Conservation (phyloP, 2,797 vertebrate genomes). For the Vultur gryphus region DNA sequence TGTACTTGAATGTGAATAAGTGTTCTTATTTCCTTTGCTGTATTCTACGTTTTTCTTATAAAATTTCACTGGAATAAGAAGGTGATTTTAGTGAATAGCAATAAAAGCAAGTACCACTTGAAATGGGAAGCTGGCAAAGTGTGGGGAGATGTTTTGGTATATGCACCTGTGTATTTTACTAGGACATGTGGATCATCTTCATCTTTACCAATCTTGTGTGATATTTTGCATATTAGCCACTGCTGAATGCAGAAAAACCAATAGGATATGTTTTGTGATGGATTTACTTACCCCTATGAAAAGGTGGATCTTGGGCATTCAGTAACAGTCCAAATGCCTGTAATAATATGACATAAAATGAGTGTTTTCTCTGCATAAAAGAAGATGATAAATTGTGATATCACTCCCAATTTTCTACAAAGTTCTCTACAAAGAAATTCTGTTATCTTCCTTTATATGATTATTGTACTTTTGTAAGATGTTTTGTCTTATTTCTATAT, state of each 20-base stretch:
- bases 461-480: not conserved
- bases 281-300: not conserved
- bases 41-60: not conserved
- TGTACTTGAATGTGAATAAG: not conserved
- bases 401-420: not conserved
- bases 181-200: not conserved
- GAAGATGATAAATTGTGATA: not conserved
- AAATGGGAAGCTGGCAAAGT: not conserved
- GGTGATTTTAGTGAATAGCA: not conserved
- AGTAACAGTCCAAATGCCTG: accelerated
- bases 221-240: not conserved
- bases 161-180: not conserved
- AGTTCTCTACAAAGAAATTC: not conserved
- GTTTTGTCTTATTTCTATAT: not conserved
- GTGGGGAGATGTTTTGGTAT: not conserved
- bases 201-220: not conserved
- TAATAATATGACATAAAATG: not conserved
- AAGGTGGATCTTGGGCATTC: not conserved
- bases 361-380: not conserved
- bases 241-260: not conserved
- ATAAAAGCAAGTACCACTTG: not conserved
- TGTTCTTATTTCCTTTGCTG: not conserved
- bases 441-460: not conserved
- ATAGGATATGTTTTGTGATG: accelerated
- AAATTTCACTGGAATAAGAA: not conserved